Conservation (phyloP, 1,140 invertebrate genomes). For the Asbolus verrucosus region DNA sequence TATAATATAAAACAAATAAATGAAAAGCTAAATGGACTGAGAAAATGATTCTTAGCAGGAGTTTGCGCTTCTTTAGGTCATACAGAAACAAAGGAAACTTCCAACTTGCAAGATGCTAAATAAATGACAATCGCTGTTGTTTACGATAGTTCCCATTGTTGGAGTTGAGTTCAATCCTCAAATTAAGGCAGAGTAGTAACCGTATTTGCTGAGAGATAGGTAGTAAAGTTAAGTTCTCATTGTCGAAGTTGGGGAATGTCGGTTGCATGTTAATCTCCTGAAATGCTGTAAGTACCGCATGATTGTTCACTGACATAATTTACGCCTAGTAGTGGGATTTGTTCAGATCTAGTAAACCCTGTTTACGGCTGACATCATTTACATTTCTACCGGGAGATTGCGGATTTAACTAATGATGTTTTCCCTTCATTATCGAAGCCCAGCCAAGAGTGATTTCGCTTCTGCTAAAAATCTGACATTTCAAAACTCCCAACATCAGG, state of each 20-base stretch:
- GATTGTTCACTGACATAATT: slow-evolving; percentile 64
- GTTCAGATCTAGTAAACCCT: slow-evolving; percentile 59
- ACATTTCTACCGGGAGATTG: slow-evolving; percentile 56
- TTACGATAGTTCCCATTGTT: slow-evolving; percentile 49
- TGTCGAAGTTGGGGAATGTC: slow-evolving; percentile 57
- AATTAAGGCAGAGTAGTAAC: slow-evolving; percentile 55
- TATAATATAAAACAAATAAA: too few species aligned
- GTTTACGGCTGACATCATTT: slow-evolving; percentile 60
- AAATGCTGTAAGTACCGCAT: slow-evolving; percentile 60
- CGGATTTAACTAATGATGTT: slow-evolving; percentile 56
- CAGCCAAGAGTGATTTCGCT: too few species aligned
- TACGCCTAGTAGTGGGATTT: slow-evolving; percentile 62
- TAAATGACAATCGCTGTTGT: slow-evolving; percentile 48
- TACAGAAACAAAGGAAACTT: slow-evolving; percentile 44
- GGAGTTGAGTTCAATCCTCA: slow-evolving; percentile 48
- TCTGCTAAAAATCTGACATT: too few species aligned
- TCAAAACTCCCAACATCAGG: too few species aligned
- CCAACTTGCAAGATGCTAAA: slow-evolving; percentile 45
- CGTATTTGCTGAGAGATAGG: slow-evolving; percentile 59
- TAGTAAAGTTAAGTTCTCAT: slow-evolving; percentile 61
- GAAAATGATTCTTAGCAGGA: too few species aligned
- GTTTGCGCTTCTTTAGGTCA: slow-evolving; percentile 50
- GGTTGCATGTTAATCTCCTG: slow-evolving; percentile 61
- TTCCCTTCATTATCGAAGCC: slow-evolving; percentile 49
- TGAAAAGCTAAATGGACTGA: too few species aligned